Evolutionary conservation across 2,888 invertebrate genomes (phyloP), one percentile per base, ranked within the genome.

Genomic region (Brachypalpus laphriformis): DNA sequence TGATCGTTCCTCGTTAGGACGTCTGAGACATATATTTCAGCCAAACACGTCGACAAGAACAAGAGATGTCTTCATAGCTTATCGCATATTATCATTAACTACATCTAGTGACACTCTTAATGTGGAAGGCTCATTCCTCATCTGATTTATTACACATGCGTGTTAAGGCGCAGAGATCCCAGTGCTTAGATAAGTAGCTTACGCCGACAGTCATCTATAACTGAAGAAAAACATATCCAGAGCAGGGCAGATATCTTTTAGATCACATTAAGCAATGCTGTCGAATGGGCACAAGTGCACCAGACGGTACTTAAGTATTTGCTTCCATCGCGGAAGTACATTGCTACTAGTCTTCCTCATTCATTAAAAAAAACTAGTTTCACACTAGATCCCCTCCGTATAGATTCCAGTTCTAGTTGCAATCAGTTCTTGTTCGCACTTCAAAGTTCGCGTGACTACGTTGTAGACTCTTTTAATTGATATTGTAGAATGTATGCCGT

Each of bases 391-490:
- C 45, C 28, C 28, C 28, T 6, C 28, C 14, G 16, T 14, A 22
- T 14, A 16, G 11, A 22, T 16, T 34, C 8, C 34, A 31, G 47
- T 22, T 34, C 5, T 20, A 20, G 18, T 18, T 11, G 9, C 31
- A 22, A 61, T 28, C 18, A 9, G 20, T 65, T 65, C 49, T 47
- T 37, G 16, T 68, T 54, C 28, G 18, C 37, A 68, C 40, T 40
- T 68, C 11, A 40, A 54, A n/a, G 54, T 54, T 68, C 16, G 68
- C 40, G 51, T 66, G 66, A 66, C 40, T 28, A 1, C 22, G 4
- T 28, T 7, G 4, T 37, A 31, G 5, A 37, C 6, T 34, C 31
- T 37, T 63, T 31, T 31, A 63, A 49, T 49, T 37, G 47, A 31
- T 34, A 49, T 22, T 20, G 18, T 22, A 49, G 34, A 34, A n/a